phyloP scores from a whole-genome alignment of 2,888 invertebrate species.

The Lumbricus terrestris region DNA sequence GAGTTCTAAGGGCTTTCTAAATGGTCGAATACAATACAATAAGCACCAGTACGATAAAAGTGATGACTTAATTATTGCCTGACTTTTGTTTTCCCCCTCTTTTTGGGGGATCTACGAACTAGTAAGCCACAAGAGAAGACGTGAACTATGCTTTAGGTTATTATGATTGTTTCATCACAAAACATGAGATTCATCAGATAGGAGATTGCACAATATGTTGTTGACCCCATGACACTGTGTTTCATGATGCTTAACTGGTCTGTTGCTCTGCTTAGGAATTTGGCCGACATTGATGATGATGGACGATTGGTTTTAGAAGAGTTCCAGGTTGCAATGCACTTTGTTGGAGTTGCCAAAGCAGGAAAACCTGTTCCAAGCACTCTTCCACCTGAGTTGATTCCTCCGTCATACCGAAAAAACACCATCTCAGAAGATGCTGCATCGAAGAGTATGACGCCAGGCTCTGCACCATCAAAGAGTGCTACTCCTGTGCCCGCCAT shows the following conservation, averaged over 20 bases:
- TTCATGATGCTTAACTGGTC: background rate
- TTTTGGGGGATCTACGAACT: background rate
- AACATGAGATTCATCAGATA: too few relatives aligned
- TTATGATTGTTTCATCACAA: too few relatives aligned
- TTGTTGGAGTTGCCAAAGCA: slow-evolving; percentile 82
- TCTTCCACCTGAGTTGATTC: slow-evolving; percentile 81
- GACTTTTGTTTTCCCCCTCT: background rate
- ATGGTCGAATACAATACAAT: too few relatives aligned
- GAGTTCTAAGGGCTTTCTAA: too few relatives aligned
- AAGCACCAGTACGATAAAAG: too few relatives aligned
- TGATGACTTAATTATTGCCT: too few relatives aligned
- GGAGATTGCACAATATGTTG: too few relatives aligned
- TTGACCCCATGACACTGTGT: background rate
- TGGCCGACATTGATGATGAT: slow-evolving; percentile 90
- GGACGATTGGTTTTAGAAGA: slow-evolving; percentile 92
- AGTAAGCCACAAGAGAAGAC: background rate
- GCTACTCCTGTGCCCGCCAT: background rate
- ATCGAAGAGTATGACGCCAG: background rate
- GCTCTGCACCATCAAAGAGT: background rate
- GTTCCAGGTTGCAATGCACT: slow-evolving; percentile 93
- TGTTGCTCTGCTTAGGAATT: slow-evolving; percentile 65
- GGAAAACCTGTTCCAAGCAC: slow-evolving; percentile 79
- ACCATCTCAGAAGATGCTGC: background rate
- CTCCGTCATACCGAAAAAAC: slow-evolving; percentile 75
- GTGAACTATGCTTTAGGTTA: background rate